Conservation (phyloP, 2,113 vertebrate genomes). For the Rostratula benghalensis region DNA sequence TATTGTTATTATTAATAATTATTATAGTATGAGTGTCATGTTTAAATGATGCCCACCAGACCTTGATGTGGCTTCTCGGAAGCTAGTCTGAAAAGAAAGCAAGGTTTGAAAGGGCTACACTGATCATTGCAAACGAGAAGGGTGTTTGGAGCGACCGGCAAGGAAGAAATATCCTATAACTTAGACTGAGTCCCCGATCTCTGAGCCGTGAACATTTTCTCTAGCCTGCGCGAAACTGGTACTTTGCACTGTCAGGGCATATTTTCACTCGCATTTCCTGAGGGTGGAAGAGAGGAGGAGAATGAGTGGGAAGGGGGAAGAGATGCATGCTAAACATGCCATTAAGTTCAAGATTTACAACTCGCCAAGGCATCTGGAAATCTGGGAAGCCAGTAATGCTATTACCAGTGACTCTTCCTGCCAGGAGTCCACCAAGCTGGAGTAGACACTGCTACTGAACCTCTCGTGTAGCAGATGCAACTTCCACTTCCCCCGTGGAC, state of each 20-base stretch:
- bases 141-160: not conserved
- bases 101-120: slow-evolving; percentile 10
- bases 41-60: slow-evolving; percentile 37
- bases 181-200: not conserved
- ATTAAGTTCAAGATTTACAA: slow-evolving; percentile 80
- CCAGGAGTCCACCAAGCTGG: slow-evolving; percentile 18
- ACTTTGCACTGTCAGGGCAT: not conserved
- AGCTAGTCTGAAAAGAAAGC: slow-evolving; percentile 34
- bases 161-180: slow-evolving; percentile 15
- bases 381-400: slow-evolving; percentile 60
- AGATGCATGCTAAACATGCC: slow-evolving; percentile 66
- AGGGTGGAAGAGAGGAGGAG: not conserved
- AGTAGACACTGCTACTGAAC: slow-evolving; percentile 55
- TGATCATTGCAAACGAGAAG: not conserved
- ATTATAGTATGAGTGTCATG: not conserved
- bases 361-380: slow-evolving; percentile 69
- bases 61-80: slow-evolving; percentile 45
- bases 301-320: slow-evolving; percentile 15
- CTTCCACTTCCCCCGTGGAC: not conserved
- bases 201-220: not conserved
- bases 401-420: slow-evolving; percentile 63
- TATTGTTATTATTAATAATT: slow-evolving; percentile 43
- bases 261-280: slow-evolving; percentile 24
- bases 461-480: slow-evolving; percentile 37
- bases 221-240: not conserved